These are phyloP conservation scores for Drosophila buzzatii DNA, from an alignment of 2,888 invertebrate species.

Conservation along the genomic window DNA sequence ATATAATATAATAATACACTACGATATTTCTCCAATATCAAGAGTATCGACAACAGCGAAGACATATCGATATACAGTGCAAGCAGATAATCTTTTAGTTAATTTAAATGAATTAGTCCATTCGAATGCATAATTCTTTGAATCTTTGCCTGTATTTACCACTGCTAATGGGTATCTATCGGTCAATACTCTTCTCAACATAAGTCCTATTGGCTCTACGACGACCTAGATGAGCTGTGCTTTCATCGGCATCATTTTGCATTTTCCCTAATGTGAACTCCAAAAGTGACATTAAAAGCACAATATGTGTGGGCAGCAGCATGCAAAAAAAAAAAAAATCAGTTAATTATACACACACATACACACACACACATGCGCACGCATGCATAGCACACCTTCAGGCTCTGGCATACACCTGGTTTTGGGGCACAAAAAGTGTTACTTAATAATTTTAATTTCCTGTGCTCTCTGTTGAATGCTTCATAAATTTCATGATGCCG, in stretches of 20 bases:
- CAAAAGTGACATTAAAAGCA: constrained; percentile 44
- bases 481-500: constrained; percentile 60
- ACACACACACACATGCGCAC: not conserved
- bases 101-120: not conserved
- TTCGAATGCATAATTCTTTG: too few relatives aligned
- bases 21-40: too few relatives aligned
- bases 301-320: constrained; percentile 40
- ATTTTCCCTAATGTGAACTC: constrained; percentile 32
- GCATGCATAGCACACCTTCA: not conserved
- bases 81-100: not conserved
- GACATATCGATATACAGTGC: too few relatives aligned
- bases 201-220: not conserved
- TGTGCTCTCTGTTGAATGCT: constrained; percentile 62
- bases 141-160: too few relatives aligned
- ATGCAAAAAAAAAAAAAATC: constrained; percentile 2
- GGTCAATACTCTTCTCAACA: not conserved
- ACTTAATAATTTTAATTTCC: constrained; percentile 69
- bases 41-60: too few relatives aligned
- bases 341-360: not conserved
- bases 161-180: not conserved
- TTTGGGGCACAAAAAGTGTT: constrained; percentile 41
- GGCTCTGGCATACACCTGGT: not conserved
- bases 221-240: constrained; percentile 24
- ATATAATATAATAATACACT: too few relatives aligned
- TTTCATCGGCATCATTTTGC: constrained; percentile 37